phyloP scores from a whole-genome alignment of 2,113 vertebrate genomes.

The Tachysurus fulvidraco region DNA sequence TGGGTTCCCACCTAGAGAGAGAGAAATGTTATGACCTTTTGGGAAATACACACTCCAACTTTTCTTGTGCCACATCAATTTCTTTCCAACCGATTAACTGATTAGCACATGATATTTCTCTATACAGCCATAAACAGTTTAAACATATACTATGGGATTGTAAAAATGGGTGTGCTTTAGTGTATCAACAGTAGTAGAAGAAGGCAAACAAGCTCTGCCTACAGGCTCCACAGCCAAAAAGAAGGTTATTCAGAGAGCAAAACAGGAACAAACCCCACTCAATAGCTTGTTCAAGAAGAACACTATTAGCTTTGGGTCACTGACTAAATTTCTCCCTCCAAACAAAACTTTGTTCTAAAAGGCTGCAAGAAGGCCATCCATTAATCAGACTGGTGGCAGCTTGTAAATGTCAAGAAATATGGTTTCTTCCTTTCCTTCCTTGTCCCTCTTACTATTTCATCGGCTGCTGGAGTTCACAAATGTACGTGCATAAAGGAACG shows the following conservation, averaged over 20 bases:
- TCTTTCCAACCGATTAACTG: background rate
- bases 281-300: slow-evolving; percentile 56
- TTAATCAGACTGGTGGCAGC: slow-evolving; percentile 55
- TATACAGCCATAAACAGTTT: slow-evolving; percentile 22
- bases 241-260: slow-evolving; percentile 35
- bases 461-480: slow-evolving; percentile 33
- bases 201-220: slow-evolving; percentile 43
- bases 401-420: slow-evolving; percentile 56
- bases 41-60: background rate
- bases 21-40: slow-evolving; percentile 5
- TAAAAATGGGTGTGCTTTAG: slow-evolving; percentile 15
- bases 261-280: slow-evolving; percentile 42
- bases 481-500: slow-evolving; percentile 6
- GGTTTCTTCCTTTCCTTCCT: slow-evolving; percentile 45
- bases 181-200: too few relatives aligned
- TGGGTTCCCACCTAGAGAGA: slow-evolving; percentile 65
- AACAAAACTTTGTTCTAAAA: slow-evolving; percentile 60
- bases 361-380: slow-evolving; percentile 52
- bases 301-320: slow-evolving; percentile 59
- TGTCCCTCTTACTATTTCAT: slow-evolving; percentile 20
- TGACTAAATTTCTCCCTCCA: slow-evolving; percentile 52
- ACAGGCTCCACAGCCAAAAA: slow-evolving; percentile 39
- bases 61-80: slow-evolving; percentile 15
- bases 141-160: background rate
- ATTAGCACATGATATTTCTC: slow-evolving; percentile 15